Evolutionary conservation across 2,888 invertebrate genomes (phyloP), one percentile per base, ranked within the genome.

Genomic region (Drosophila flavopinicola): DNA sequence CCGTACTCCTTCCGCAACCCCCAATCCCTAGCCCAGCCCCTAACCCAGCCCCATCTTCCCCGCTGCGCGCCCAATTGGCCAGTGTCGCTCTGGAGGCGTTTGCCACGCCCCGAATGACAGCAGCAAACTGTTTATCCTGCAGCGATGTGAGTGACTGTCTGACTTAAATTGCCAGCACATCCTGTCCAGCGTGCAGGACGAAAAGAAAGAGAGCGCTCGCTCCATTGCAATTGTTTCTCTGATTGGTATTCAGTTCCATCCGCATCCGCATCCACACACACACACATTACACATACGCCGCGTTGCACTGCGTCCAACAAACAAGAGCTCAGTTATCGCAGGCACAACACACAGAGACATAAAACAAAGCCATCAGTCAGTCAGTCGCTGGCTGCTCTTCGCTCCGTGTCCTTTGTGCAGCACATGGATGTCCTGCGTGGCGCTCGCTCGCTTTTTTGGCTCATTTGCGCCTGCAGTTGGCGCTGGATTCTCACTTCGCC

Each of bases 91-190:
- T 37, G 59, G 44, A 59, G 69, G 69, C 72, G 68, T 52, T 48
- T 33, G 72, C 32, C 72, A 72, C 72, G 75, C 72, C 72, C 72
- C 68, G 69, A n/a, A n/a, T n/a, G n/a, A n/a, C 64, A 44, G 41
- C 56, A 49, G 20, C 57, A 29, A 44, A 51, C 63, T 39, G 48
- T 58, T 72, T 59, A 67, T 67, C 49, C 67, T 66, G 57, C 58
- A 54, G 27, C 47, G 35, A 39, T 58, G 54, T 79, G 84, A 83
- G 74, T 72, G 78, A 75, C 73, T 87, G 84, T 82, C 74, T 79
- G 88, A 83, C 83, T 88, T 83, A 85, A 88, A 90, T 89, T 88
- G 85, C 88, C 87, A 76, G 75, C 82, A 86, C 83, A 85, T 87
- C 87, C 85, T 85, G n/a, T n/a, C n/a, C n/a, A n/a, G n/a, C n/a